phyloP scores from a whole-genome alignment of 92 coral and sea anemone species.

The Galaxea fascicularis region DNA sequence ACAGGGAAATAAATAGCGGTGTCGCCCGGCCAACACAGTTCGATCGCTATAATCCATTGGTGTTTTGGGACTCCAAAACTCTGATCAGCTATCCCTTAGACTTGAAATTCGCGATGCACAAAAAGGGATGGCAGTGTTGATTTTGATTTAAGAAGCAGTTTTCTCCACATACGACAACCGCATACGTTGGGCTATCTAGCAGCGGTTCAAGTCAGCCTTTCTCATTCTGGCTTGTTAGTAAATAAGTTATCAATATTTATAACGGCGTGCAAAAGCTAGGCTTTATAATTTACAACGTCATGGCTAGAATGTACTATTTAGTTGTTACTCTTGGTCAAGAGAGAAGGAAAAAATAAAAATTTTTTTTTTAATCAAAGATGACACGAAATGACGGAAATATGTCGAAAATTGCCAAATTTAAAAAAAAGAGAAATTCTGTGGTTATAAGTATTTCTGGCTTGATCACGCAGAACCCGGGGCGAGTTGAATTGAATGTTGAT shows the following conservation, averaged over 20 bases:
- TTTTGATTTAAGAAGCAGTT: not conserved
- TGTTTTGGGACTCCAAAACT: not conserved
- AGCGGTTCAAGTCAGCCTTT: not conserved
- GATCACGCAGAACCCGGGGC: not conserved
- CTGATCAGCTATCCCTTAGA: not conserved
- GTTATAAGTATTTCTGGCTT: not conserved
- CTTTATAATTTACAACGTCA: slow-evolving; percentile 29
- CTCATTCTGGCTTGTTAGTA: slow-evolving; percentile 17
- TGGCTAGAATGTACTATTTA: not conserved
- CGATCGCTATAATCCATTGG: slow-evolving; percentile 34
- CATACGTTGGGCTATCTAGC: not conserved
- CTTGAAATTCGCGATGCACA: not conserved
- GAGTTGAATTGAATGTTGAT: slow-evolving; percentile 10
- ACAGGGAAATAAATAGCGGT: slow-evolving; percentile 9
- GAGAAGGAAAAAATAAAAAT: not conserved
- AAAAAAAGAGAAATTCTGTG: not conserved
- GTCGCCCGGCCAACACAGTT: not conserved
- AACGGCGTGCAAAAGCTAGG: not conserved
- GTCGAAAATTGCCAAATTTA: slow-evolving; percentile 6
- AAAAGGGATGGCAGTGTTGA: not conserved
- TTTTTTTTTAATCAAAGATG: slow-evolving; percentile 11
- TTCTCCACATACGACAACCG: not conserved
- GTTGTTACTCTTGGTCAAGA: not conserved
- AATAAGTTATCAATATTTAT: slow-evolving; percentile 29
- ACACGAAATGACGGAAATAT: not conserved